These are phyloP conservation scores for Notodonta ziczac DNA, from an alignment of 2,888 invertebrate species.

Conservation along the genomic window DNA sequence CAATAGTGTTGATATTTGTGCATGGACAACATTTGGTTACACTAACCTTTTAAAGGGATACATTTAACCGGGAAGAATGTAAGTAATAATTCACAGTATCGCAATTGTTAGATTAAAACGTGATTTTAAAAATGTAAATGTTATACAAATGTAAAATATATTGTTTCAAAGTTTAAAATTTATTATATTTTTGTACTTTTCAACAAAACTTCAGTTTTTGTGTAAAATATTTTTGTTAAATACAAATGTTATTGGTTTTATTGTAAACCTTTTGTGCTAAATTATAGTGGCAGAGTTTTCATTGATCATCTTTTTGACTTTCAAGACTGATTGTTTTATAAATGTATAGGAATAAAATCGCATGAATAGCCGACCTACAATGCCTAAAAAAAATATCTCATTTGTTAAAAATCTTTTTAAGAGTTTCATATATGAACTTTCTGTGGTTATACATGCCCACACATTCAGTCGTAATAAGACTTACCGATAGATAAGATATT, in stretches of 20 bases:
- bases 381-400: too few species aligned
- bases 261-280: conserved; percentile 39
- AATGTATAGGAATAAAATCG: too few species aligned
- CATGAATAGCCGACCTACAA: too few species aligned
- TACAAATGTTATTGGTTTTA: conserved; percentile 52
- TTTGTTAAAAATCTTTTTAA: too few species aligned
- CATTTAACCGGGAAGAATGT: conserved; percentile 19
- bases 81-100: conserved; percentile 26
- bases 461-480: conserved; percentile 50
- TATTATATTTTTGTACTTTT: conserved; percentile 78
- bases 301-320: conserved; percentile 16
- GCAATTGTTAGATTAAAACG: conserved; percentile 52
- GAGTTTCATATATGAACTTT: too few species aligned
- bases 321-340: neutral
- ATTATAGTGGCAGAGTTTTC: conserved; percentile 16
- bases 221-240: conserved; percentile 62
- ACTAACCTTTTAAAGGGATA: conserved; percentile 21
- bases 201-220: conserved; percentile 55
- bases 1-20: conserved; percentile 12
- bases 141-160: conserved; percentile 63
- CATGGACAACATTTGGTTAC: conserved; percentile 22
- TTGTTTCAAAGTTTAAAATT: conserved; percentile 62
- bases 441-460: too few species aligned
- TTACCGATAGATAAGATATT: too few species aligned
- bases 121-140: conserved; percentile 61